phyloP scores from a whole-genome alignment of 2,797 vertebrate species.

The Pipistrellus pipistrellus region DNA sequence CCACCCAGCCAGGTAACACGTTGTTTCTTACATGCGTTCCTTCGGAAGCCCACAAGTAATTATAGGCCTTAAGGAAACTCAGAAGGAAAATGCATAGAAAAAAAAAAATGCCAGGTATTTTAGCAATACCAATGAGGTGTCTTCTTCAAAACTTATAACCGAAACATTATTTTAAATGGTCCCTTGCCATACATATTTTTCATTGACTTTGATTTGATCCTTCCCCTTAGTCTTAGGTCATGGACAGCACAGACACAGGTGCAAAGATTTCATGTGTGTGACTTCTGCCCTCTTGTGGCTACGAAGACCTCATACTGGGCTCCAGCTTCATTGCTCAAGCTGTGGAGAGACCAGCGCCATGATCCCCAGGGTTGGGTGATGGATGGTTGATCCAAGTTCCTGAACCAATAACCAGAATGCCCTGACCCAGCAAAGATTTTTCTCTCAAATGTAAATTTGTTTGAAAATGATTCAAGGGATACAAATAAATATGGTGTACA shows the following conservation, averaged over 20 bases:
- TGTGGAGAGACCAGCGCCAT: not conserved
- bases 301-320: not conserved
- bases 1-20: not conserved
- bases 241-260: not conserved
- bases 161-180: not conserved
- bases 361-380: not conserved
- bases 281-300: not conserved
- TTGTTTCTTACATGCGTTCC: not conserved
- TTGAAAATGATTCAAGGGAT: not conserved
- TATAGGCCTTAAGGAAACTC: not conserved
- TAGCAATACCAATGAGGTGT: not conserved
- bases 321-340: not conserved
- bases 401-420: not conserved
- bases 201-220: not conserved
- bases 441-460: not conserved
- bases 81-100: not conserved
- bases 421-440: not conserved
- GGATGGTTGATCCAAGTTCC: not conserved
- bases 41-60: constrained; percentile 15
- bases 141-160: not conserved
- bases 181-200: not conserved
- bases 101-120: not conserved
- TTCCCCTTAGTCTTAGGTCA: not conserved
- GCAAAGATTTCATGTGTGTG: not conserved
- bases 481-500: not conserved